Evolutionary conservation across 2,113 vertebrate genomes (phyloP).

Genomic region (Pangasianodon hypophthalmus): DNA sequence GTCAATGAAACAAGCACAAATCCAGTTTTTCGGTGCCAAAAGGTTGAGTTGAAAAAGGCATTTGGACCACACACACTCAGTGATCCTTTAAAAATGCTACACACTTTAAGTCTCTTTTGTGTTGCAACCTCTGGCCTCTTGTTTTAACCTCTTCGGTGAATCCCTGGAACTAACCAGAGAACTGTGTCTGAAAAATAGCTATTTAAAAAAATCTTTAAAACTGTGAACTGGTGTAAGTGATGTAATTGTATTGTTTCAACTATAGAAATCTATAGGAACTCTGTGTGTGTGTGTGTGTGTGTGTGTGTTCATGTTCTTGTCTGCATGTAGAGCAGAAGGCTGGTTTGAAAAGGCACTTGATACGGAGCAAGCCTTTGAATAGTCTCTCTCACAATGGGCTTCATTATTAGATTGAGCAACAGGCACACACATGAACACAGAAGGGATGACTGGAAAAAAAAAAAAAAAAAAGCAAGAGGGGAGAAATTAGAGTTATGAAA

Average conservation of each 20-base stretch:
- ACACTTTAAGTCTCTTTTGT: not conserved
- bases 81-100: conserved; percentile 15
- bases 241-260: not conserved
- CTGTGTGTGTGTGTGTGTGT: conserved; percentile 13
- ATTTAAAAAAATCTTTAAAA: not conserved
- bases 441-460: conserved; percentile 29
- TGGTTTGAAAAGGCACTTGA: conserved; percentile 54
- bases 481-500: conserved; percentile 24
- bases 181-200: not conserved
- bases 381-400: conserved; percentile 17
- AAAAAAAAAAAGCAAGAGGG: conserved; percentile 6
- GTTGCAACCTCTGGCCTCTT: not conserved
- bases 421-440: conserved; percentile 27
- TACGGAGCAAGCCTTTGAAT: conserved; percentile 55
- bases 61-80: not conserved
- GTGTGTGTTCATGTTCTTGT: not conserved
- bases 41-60: conserved; percentile 22
- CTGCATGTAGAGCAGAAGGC: conserved; percentile 49
- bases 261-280: not conserved
- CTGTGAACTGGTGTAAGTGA: not conserved
- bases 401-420: conserved; percentile 32
- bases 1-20: not conserved
- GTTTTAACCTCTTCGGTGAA: not conserved
- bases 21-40: conserved; percentile 11
- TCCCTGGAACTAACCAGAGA: not conserved